phyloP scores from a whole-genome alignment of 92 coral and sea anemone genomes.

The Palythoa caribaeorum region DNA sequence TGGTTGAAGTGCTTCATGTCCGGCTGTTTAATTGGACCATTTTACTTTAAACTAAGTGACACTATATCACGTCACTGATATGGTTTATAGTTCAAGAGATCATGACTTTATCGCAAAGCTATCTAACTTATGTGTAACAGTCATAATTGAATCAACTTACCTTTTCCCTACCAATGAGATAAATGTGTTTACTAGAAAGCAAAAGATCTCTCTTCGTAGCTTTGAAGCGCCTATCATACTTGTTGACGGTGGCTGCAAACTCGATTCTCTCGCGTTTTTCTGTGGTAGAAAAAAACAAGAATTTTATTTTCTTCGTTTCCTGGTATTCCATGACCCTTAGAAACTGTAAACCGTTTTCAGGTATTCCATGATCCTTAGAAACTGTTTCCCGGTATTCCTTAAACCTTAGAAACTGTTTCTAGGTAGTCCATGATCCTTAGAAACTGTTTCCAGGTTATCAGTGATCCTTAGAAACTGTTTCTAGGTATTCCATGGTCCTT shows the following conservation, averaged over 20 bases:
- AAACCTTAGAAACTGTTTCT: too few species aligned
- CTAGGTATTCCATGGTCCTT: too few species aligned
- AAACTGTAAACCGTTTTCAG: not conserved
- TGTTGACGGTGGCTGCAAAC: constrained; percentile 95
- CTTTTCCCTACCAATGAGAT: constrained; percentile 97
- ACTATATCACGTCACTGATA: too few species aligned
- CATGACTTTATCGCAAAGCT: not conserved
- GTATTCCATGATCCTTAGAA: not conserved
- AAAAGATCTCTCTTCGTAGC: constrained; percentile 95
- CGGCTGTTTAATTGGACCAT: too few species aligned
- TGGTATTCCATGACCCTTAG: too few species aligned
- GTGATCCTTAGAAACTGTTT: too few species aligned
- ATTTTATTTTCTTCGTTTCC: not conserved
- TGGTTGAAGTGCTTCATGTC: too few species aligned
- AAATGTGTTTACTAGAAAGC: constrained; percentile 95
- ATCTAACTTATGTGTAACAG: not conserved
- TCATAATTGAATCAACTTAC: constrained; percentile 38
- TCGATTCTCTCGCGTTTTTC: constrained; percentile 99
- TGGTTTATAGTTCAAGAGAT: too few species aligned
- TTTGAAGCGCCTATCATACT: constrained; percentile 97
- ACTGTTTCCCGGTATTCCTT: not conserved
- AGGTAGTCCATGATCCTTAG: too few species aligned
- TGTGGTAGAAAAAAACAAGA: constrained; percentile 7
- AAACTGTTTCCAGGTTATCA: too few species aligned
- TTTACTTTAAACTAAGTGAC: too few species aligned